Percentiles rank a stretch among this genome's conserved stretches.
Conservation (phyloP, 2,888 invertebrate species). For the Aleiodes testaceus region DNA sequence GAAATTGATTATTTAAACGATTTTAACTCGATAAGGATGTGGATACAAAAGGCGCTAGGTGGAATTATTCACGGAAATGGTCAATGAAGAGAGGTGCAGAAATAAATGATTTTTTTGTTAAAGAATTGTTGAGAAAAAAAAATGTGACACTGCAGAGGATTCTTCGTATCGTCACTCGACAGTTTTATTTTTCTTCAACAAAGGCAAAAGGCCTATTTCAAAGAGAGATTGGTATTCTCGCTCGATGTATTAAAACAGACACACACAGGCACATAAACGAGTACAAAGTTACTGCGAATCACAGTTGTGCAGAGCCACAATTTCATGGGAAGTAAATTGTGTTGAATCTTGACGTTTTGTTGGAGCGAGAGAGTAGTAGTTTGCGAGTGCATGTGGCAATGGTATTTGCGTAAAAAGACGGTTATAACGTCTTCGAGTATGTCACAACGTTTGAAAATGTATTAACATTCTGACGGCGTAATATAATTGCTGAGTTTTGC, state of each 20-base stretch:
- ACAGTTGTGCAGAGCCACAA: conserved; percentile 35
- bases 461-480: conserved; percentile 28
- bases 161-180: conserved; percentile 29
- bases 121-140: neutral
- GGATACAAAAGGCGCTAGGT: conserved; percentile 5
- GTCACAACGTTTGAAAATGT: conserved; percentile 2
- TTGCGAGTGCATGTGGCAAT: conserved; percentile 13
- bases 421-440: conserved; percentile 13
- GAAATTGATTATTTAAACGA: conserved; percentile 31
- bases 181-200: conserved; percentile 1
- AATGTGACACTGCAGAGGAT: conserved; percentile 18
- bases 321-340: conserved; percentile 47
- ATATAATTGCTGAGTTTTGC: conserved; percentile 19
- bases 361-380: neutral
- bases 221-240: conserved; percentile 58
- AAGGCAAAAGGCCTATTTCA: conserved; percentile 52
- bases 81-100: neutral
- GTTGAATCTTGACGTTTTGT: conserved; percentile 34
- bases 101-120: neutral
- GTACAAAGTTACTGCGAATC: conserved; percentile 37
- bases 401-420: conserved; percentile 33
- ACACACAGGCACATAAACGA: neutral
- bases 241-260: conserved; percentile 45
- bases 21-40: conserved; percentile 16
- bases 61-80: conserved; percentile 32